Base-by-base conservation (phyloP, 2,888 invertebrate species). In the Pandemis corylana region DNA sequence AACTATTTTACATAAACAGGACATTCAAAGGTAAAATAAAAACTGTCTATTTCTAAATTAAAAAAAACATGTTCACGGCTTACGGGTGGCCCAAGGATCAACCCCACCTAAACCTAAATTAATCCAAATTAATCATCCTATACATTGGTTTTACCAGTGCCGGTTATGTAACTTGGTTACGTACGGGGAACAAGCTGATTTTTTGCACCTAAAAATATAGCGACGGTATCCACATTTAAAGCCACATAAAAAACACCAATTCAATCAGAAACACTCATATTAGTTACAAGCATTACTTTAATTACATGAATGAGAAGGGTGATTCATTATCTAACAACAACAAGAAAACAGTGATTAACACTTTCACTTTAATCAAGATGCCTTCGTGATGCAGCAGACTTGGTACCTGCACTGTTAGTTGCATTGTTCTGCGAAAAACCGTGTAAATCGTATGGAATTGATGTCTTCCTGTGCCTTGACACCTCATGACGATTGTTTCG, bases 361-460 rank as follows among this genome's bases (percentile, higher is more conserved):
- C 89, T 89, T 89, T 88, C 89, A 83, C 87, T 83, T 78, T 83
- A 84, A 86, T 85, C 80, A 82, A 80, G 80, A 68, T 68, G 56
- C 59, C 68, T 56, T 56, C 20, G 46, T 68, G 72, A 71, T 64
- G 83, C 79, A 83, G 79, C 49, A 46, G 42, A 56, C 63, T 13
- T 56, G 51, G 62, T 80, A 83, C 82, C 81, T 84, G 86, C 82
- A 89, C 90, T 90, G 90, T 90, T 88, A 77, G 67, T 46, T 28
- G n/a, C 65, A 65, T 65, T 65, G 65, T 65, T 20, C 28, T 28
- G 10, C 59, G 59, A 28, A 59, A 59, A 59, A 59, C 77, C 59
- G 59, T 59, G 59, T 59, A 59, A 59, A 59, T 59, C 5, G 59
- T 59, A 12, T 84, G 79, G 81, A 59, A 59, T 28, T 59, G 59